Percentiles rank a stretch among this genome's conserved stretches.
These are phyloP conservation scores for Scomber japonicus DNA, from an alignment of 2,113 vertebrate species.

Conservation along the genomic window DNA sequence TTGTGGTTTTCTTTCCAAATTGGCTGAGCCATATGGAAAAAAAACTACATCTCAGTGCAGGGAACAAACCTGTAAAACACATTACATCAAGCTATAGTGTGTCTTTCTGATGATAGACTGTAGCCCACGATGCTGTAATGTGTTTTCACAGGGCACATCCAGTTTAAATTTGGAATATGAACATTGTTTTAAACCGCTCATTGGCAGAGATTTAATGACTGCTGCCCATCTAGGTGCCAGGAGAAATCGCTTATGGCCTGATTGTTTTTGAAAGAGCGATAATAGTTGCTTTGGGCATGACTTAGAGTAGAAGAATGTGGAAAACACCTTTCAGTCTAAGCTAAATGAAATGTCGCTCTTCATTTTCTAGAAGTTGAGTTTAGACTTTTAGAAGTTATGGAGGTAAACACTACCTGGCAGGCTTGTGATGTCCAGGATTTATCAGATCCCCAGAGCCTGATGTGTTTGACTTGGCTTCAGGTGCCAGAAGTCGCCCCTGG, in stretches of 20 bases:
- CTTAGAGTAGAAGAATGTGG: slow-evolving; percentile 14
- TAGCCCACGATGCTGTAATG: slow-evolving; percentile 38
- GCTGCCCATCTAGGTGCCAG: slow-evolving; percentile 40
- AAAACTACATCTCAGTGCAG: slow-evolving; percentile 23
- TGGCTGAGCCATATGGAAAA: slow-evolving; percentile 50
- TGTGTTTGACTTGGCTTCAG: slow-evolving; percentile 51
- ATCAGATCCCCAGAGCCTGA: slow-evolving; percentile 37
- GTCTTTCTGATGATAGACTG: slow-evolving; percentile 29
- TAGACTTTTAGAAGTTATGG: neutral
- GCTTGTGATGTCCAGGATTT: slow-evolving; percentile 22
- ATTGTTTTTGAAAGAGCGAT: slow-evolving; percentile 32
- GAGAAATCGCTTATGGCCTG: slow-evolving; percentile 21
- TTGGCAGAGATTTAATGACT: slow-evolving; percentile 30
- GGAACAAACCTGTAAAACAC: slow-evolving; percentile 72
- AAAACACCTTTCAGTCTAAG: slow-evolving; percentile 23
- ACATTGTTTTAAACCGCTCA: slow-evolving; percentile 37
- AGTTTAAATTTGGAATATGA: slow-evolving; percentile 41
- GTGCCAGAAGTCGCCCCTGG: slow-evolving; percentile 40
- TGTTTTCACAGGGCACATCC: slow-evolving; percentile 40
- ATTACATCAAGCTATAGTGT: slow-evolving; percentile 62
- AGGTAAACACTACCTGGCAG: neutral
- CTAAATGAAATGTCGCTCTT: neutral
- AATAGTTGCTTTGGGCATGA: slow-evolving; percentile 11
- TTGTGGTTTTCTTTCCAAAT: slow-evolving; percentile 77
- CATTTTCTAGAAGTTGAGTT: no score